Base-by-base conservation (phyloP, 2,888 invertebrate species). In the Iselma pallidipennis region DNA sequence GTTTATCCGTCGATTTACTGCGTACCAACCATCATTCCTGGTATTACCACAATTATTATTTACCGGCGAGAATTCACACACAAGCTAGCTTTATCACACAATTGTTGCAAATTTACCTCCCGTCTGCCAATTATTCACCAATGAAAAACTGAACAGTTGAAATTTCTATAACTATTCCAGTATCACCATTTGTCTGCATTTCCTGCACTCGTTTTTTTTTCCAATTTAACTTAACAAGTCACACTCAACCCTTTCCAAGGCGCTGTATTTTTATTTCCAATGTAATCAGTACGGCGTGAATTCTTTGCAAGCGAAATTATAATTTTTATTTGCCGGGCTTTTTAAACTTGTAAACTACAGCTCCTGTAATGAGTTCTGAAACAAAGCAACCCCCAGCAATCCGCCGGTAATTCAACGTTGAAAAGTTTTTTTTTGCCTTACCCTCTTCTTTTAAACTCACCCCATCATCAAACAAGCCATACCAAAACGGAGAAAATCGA, bases 281-380 rank as follows among this genome's bases (percentile, higher is more conserved):
- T 62, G 66, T 68, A 69, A 71, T 70, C 74, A 70, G 65, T 73
- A 67, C 67, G 68, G 73, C 71, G 71, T 74, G 68, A 74, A 70
- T 45, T 65, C 70, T 69, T 69, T 71, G 66, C 68, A 63, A 69
- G 67, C 67, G 65, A 71, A 72, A 74, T 71, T 72, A 72, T 73
- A 75, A 74, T 75, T 75, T 75, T 75, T 74, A 74, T 72, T 73
- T 69, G 71, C 69, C 64, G 66, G 71, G 70, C 68, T 73, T 74
- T 73, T 73, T 69, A 66, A 71, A 70, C 67, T 72, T 74, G 70
- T 71, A 73, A 73, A 75, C 71, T 72, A 70, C 70, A 71, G 71
- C 57, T 67, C 63, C 65, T 60, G 71, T 75, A 74, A 73, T 74
- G 72, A 74, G 72, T 73, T 74, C 69, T 66, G 70, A 73, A 75